phyloP scores from a whole-genome alignment of 1,140 invertebrate species.

The Pachyrhynchus sulphureomaculatus region DNA sequence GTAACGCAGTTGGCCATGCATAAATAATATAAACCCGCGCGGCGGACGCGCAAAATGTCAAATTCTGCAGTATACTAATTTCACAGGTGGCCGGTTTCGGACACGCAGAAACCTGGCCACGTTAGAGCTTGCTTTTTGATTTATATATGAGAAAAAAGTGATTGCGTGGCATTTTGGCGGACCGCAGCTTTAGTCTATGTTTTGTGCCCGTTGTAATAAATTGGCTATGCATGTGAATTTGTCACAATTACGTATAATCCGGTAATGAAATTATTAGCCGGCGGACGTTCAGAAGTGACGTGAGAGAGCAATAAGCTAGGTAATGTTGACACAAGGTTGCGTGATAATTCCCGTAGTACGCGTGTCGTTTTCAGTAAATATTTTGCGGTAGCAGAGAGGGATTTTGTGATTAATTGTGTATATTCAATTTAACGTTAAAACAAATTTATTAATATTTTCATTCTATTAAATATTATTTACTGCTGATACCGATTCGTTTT shows the following conservation, averaged over 20 bases:
- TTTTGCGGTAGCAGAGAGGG: too few relatives aligned
- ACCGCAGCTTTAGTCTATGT: constrained; percentile 12
- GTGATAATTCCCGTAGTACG: too few relatives aligned
- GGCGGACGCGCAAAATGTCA: constrained; percentile 23
- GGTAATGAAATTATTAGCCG: constrained; percentile 18
- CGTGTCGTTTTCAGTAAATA: too few relatives aligned
- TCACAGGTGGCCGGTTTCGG: constrained; percentile 29
- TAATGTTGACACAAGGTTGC: too few relatives aligned
- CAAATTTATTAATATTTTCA: too few relatives aligned
- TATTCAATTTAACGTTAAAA: too few relatives aligned
- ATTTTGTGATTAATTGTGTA: too few relatives aligned
- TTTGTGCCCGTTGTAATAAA: constrained; percentile 13
- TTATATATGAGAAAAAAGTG: constrained; percentile 25
- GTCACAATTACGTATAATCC: constrained; percentile 10
- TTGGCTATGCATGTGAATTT: constrained; percentile 13
- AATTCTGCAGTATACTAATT: constrained; percentile 26
- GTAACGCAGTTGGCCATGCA: constrained; percentile 24
- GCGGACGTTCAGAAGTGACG: too few relatives aligned
- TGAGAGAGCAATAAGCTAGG: too few relatives aligned
- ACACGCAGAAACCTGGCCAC: constrained; percentile 22
- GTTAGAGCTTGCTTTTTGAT: constrained; percentile 17
- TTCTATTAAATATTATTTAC: too few relatives aligned
- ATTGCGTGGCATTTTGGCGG: constrained; percentile 21
- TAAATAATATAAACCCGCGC: constrained; percentile 26
- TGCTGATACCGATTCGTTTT: too few relatives aligned